phyloP scores from a whole-genome alignment of 2,888 invertebrate genomes.

The Parelbella ahira region DNA sequence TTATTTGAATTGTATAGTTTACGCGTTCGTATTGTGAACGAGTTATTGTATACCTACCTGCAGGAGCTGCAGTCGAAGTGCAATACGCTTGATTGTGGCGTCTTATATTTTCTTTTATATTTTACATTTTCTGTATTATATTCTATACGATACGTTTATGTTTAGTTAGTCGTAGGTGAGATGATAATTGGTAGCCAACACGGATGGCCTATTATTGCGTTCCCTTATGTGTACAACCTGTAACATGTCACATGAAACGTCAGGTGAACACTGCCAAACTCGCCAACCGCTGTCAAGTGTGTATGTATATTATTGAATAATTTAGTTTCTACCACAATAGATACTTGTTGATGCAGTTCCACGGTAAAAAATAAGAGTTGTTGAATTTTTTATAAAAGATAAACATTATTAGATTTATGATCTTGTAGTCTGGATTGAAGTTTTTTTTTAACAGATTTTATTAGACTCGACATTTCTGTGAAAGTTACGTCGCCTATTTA shows the following conservation, averaged over 20 bases:
- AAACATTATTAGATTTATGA: constrained; percentile 76
- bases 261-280: constrained; percentile 70
- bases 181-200: constrained; percentile 79
- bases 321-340: constrained; percentile 70
- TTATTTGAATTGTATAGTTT: constrained; percentile 45
- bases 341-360: constrained; percentile 77
- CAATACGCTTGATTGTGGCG: constrained; percentile 68
- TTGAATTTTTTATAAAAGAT: constrained; percentile 79
- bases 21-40: constrained; percentile 37
- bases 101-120: too few species aligned
- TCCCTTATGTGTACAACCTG: constrained; percentile 42
- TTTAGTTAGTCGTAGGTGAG: constrained; percentile 42
- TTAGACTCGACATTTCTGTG: constrained; percentile 58
- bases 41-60: constrained; percentile 42
- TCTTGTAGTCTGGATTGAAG: constrained; percentile 80
- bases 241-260: too few species aligned
- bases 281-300: constrained; percentile 70
- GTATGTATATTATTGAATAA: constrained; percentile 42
- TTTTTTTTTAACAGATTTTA: constrained; percentile 72
- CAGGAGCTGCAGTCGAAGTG: constrained; percentile 66
- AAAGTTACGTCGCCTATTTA: constrained; percentile 54
- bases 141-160: constrained; percentile 41
- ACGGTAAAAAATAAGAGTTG: constrained; percentile 74
- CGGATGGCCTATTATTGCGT: constrained; percentile 62
- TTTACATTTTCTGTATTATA: constrained; percentile 60